Evolutionary conservation across 2,888 invertebrate genomes (phyloP), one percentile per base, ranked within the genome.

Genomic region (Ctena decussata): DNA sequence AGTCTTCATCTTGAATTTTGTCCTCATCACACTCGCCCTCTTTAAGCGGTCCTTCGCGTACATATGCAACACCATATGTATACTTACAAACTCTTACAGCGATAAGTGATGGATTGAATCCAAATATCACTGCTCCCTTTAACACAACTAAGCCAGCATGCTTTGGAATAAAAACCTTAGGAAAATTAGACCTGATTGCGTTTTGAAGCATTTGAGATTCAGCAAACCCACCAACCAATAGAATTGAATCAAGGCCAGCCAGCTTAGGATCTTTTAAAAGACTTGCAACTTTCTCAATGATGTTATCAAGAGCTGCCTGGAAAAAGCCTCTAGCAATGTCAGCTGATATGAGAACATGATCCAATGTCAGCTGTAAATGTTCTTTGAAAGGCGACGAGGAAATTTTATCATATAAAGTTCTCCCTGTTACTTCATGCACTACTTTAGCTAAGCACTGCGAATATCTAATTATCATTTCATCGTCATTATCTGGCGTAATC

Each of bases 171-270:
- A 91, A 84, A 1, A 89, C 60, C 18, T 73, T 87, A 0, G 75
- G 57, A 32, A 87, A 89, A n/a, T 49, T 49, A 8, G 73, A 76
- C 49, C 75, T 69, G 0, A 89, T 76, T 0, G 81, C 82, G 39
- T 81, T 53, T 49, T 84, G 82, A 0, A 91, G 75, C 80, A 89
- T 86, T 0, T 72, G 80, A 0, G 88, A 89, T 35, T 89, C 91
- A 0, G 89, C 85, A 72, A 89, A 91, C 0, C 91, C 91, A 6
- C 91, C 91, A 1, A 91, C 91, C 87, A 91, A 85, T 18, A 91
- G 37, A n/a, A 91, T 88, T 0, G 82, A 80, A 0, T 77, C 27
- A 12, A 84, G 80, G 0, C 82, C 85, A 15, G 39, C 35, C 1
- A 88, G 80, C 21, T 77, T 77, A 15, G 65, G 53, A 35, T 87